Evolutionary conservation across 2,797 vertebrate genomes (phyloP).

Genomic region (Adelosebastes latens): DNA sequence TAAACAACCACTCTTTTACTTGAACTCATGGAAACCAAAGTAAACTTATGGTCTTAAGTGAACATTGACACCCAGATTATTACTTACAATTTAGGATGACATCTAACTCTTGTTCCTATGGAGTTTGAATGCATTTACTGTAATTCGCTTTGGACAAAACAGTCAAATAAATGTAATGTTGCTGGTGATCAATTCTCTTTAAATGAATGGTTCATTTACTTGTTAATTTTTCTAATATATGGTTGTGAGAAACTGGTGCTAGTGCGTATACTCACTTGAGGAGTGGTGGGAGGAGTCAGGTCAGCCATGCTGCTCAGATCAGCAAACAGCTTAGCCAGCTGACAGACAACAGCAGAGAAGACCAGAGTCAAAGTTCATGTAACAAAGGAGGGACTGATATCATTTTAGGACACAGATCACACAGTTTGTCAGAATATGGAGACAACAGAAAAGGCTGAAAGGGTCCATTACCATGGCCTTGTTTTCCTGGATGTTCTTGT

Average conservation of each 20-base stretch:
- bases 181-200: not conserved
- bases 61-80: not conserved
- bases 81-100: not conserved
- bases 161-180: too few species aligned
- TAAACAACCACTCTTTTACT: not conserved
- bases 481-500: conserved; percentile 96
- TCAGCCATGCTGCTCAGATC: conserved; percentile 91
- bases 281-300: conserved; percentile 82
- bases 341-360: conserved; percentile 45
- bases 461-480: conserved; percentile 90
- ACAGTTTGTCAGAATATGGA: not conserved
- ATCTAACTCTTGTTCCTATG: not conserved
- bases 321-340: conserved; percentile 94
- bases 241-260: not conserved
- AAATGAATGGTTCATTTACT: not conserved
- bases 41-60: not conserved
- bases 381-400: not conserved
- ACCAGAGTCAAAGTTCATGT: not conserved
- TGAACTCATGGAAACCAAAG: not conserved
- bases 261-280: conserved; percentile 80
- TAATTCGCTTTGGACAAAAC: not conserved
- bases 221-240: not conserved
- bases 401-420: not conserved
- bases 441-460: not conserved
- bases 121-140: not conserved